These are phyloP conservation scores for Mormyrus proboscirostris DNA, from an alignment of 2,797 vertebrate species.

Conservation along the genomic window DNA sequence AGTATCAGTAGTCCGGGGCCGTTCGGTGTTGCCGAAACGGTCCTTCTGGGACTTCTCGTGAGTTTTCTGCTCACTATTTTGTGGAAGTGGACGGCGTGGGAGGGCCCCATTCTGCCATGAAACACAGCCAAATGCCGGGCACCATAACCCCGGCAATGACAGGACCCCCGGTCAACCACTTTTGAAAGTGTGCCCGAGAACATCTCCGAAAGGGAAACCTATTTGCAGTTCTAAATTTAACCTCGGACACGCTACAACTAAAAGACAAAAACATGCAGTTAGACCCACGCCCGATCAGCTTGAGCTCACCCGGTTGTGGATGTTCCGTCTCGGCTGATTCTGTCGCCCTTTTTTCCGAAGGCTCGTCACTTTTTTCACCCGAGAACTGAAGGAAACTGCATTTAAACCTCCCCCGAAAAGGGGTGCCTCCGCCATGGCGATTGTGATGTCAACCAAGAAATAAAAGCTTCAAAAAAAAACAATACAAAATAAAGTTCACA, in stretches of 20 bases:
- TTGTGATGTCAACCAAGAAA: background rate
- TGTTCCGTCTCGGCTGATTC: conserved; percentile 31
- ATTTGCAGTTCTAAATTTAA: background rate
- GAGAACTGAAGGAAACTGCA: conserved; percentile 18
- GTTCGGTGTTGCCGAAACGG: background rate
- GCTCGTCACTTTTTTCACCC: conserved; percentile 35
- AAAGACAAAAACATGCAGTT: background rate
- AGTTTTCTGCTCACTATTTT: background rate
- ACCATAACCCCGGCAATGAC: background rate
- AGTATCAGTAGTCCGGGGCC: background rate
- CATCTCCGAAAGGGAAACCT: background rate
- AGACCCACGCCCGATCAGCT: background rate
- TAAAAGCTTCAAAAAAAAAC: background rate
- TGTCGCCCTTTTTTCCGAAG: conserved; percentile 37
- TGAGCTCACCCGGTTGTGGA: conserved; percentile 39
- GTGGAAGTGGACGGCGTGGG: background rate
- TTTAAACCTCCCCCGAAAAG: conserved; percentile 27
- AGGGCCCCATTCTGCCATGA: background rate
- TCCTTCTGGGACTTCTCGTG: background rate
- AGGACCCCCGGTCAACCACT: background rate
- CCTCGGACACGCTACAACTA: background rate
- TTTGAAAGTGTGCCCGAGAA: background rate
- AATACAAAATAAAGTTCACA: background rate
- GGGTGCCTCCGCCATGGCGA: conserved; percentile 39
- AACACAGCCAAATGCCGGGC: background rate